phyloP scores from a whole-genome alignment of 92 coral and sea anemone genomes.

The Phymanthus crucifer region DNA sequence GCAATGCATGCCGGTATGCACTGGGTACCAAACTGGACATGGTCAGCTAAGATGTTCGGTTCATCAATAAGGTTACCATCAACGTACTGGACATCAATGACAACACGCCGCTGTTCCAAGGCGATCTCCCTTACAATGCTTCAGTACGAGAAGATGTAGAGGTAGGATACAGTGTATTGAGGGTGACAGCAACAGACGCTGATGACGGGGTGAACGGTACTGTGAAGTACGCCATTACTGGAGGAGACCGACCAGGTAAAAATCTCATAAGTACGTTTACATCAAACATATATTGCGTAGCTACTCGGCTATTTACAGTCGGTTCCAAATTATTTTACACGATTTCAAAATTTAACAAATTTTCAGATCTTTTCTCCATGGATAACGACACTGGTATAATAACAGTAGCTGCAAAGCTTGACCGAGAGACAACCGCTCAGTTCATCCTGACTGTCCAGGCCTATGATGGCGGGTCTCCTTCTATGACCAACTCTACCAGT shows the following conservation, averaged over 20 bases:
- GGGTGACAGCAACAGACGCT: constrained; percentile 33
- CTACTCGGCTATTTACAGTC: not conserved
- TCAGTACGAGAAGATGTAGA: constrained; percentile 39
- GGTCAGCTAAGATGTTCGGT: not conserved
- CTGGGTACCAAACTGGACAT: not conserved
- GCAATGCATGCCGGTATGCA: not conserved
- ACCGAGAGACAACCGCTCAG: constrained; percentile 58
- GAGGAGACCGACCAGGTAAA: constrained; percentile 51
- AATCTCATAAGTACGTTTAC: not conserved
- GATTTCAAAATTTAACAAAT: not conserved
- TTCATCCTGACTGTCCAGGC: constrained; percentile 57
- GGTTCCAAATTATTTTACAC: not conserved
- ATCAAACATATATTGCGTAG: too few species aligned
- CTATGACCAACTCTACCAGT: constrained; percentile 38
- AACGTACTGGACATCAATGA: constrained; percentile 55
- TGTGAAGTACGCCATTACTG: constrained; percentile 38
- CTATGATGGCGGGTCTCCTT: constrained; percentile 61
- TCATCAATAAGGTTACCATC: constrained; percentile 22
- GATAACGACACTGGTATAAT: constrained; percentile 65
- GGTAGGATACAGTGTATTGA: constrained; percentile 28
- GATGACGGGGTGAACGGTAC: constrained; percentile 50
- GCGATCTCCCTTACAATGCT: constrained; percentile 25
- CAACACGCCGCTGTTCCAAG: constrained; percentile 47
- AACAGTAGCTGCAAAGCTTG: constrained; percentile 49
- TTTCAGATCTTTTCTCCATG: constrained; percentile 55